Percentiles rank a stretch among this genome's conserved stretches.
Conservation (phyloP, 1,140 invertebrate species). For the Bradysia coprophila region DNA sequence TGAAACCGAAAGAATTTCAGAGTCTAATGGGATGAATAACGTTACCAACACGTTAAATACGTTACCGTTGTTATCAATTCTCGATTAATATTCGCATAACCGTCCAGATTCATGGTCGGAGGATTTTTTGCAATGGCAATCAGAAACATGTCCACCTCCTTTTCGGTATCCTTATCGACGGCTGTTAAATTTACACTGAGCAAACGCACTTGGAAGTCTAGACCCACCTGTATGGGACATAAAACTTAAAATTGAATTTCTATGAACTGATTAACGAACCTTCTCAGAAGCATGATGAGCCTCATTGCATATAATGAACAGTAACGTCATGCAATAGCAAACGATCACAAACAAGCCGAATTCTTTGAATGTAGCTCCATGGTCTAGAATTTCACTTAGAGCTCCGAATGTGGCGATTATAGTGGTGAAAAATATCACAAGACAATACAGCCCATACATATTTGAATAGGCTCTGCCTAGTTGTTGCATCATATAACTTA, state of each 20-base stretch:
- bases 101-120: slow-evolving; percentile 47
- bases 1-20: slow-evolving; percentile 16
- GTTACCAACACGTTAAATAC: too few relatives aligned
- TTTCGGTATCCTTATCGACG: slow-evolving; percentile 36
- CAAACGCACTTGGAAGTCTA: slow-evolving; percentile 40
- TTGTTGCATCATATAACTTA: slow-evolving; percentile 54
- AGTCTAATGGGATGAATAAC: too few relatives aligned
- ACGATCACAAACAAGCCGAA: slow-evolving; percentile 44
- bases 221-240: slow-evolving; percentile 28
- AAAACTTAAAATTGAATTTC: slow-evolving; percentile 1
- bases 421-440: slow-evolving; percentile 46
- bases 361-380: slow-evolving; percentile 44
- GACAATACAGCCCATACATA: slow-evolving; percentile 49
- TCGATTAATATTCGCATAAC: slow-evolving; percentile 44
- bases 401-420: slow-evolving; percentile 44
- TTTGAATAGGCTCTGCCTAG: slow-evolving; percentile 45
- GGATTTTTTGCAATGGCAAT: slow-evolving; percentile 49
- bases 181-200: slow-evolving; percentile 40
- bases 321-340: slow-evolving; percentile 41
- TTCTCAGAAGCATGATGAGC: slow-evolving; percentile 41
- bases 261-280: slow-evolving; percentile 8
- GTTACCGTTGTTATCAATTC: slow-evolving; percentile 43
- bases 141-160: slow-evolving; percentile 49
- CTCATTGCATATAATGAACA: slow-evolving; percentile 48
- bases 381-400: slow-evolving; percentile 45